phyloP scores from a whole-genome alignment of 2,888 invertebrate genomes.

The Drosophila rellima region DNA sequence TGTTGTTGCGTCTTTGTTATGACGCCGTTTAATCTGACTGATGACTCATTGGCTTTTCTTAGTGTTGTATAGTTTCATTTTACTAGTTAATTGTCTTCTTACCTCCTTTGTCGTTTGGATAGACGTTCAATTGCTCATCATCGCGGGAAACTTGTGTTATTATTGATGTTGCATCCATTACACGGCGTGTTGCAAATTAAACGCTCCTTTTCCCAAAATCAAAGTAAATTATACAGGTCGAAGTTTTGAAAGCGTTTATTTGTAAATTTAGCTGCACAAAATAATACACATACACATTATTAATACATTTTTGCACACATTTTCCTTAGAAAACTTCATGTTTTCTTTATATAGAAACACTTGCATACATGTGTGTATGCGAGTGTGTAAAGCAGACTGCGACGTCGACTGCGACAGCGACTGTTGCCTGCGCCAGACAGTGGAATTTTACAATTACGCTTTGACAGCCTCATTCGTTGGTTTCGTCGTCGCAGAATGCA shows the following conservation, averaged over 20 bases:
- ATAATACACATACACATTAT: constrained; percentile 59
- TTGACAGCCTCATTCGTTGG: constrained; percentile 81
- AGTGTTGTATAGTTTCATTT: constrained; percentile 5
- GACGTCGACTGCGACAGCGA: constrained; percentile 53
- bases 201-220: constrained; percentile 26
- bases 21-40: constrained; percentile 59
- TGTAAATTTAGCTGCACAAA: constrained; percentile 53
- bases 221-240: constrained; percentile 32
- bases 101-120: constrained; percentile 93
- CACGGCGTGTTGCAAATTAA: constrained; percentile 71
- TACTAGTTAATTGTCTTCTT: constrained; percentile 30
- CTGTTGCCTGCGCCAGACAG: constrained; percentile 77
- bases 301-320: constrained; percentile 59
- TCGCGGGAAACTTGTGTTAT: constrained; percentile 99
- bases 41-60: constrained; percentile 63
- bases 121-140: constrained; percentile 96
- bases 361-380: constrained; percentile 10
- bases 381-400: constrained; percentile 52
- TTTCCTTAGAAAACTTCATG: constrained; percentile 65
- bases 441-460: constrained; percentile 83
- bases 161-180: constrained; percentile 99
- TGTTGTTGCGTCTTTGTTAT: constrained; percentile 71
- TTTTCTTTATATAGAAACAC: constrained; percentile 61
- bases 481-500: constrained; percentile 73
- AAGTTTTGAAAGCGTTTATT: constrained; percentile 39